Conservation (phyloP, 2,888 invertebrate genomes). For the Eustalomyia histrio region DNA sequence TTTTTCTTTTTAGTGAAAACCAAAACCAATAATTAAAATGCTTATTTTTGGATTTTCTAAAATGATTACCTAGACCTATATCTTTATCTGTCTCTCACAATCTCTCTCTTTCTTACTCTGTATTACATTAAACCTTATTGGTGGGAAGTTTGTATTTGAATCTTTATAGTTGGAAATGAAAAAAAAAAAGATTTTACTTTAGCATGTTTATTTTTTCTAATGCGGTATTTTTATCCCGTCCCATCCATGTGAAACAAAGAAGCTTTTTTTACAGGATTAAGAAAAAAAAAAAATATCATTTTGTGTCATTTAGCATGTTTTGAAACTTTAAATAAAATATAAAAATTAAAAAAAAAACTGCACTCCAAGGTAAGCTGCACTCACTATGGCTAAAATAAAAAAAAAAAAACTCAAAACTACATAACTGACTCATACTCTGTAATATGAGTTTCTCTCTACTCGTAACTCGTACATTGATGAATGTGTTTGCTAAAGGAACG, state of each 20-base stretch:
- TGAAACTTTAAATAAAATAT: too few species aligned
- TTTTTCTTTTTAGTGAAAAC: slow-evolving; percentile 12
- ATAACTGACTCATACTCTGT: slow-evolving; percentile 50
- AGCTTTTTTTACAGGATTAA: slow-evolving; percentile 55
- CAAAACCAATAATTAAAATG: neutral
- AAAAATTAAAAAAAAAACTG: slow-evolving; percentile 45
- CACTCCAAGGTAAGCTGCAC: slow-evolving; percentile 65
- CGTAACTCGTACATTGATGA: slow-evolving; percentile 58
- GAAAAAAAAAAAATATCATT: slow-evolving; percentile 7
- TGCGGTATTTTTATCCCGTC: slow-evolving; percentile 12
- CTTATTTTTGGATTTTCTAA: neutral
- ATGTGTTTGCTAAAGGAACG: slow-evolving; percentile 61
- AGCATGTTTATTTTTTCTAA: slow-evolving; percentile 44
- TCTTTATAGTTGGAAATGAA: slow-evolving; percentile 27
- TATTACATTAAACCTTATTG: slow-evolving; percentile 1
- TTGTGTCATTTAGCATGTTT: slow-evolving; percentile 65
- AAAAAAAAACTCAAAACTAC: slow-evolving; percentile 53
- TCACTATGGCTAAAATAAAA: slow-evolving; percentile 53
- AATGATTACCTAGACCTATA: neutral
- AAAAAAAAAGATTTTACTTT: slow-evolving; percentile 30
- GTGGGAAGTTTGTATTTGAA: slow-evolving; percentile 53
- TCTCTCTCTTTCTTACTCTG: slow-evolving; percentile 2
- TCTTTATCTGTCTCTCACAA: neutral
- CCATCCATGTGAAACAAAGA: slow-evolving; percentile 29
- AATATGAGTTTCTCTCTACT: slow-evolving; percentile 56